phyloP scores from a whole-genome alignment of 2,113 vertebrate species.

The Monopterus albus region DNA sequence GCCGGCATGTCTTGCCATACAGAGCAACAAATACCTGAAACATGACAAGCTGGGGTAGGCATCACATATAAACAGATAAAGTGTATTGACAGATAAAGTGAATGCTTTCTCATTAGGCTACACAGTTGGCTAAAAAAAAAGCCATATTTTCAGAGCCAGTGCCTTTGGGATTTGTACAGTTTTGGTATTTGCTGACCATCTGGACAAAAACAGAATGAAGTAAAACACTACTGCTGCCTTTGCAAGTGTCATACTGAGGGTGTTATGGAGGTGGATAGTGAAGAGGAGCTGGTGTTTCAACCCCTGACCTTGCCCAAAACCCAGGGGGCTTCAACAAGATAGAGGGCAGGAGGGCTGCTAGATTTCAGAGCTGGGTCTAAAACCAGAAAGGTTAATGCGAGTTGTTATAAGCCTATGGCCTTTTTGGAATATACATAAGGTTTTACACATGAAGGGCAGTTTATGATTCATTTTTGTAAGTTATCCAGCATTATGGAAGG shows the following conservation, averaged over 20 bases:
- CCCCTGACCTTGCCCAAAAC: slow-evolving; percentile 14
- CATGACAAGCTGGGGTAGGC: slow-evolving; percentile 1
- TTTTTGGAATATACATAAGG: slow-evolving; percentile 13
- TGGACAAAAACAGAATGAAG: slow-evolving; percentile 30
- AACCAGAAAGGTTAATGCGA: slow-evolving; percentile 60
- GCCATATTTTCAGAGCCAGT: neutral
- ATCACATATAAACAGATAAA: slow-evolving; percentile 33
- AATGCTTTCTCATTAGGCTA: slow-evolving; percentile 17
- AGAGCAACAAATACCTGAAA: slow-evolving; percentile 69
- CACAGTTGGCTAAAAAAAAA: slow-evolving; percentile 2
- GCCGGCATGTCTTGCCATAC: slow-evolving; percentile 70
- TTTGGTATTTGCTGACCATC: no score
- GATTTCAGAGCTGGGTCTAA: slow-evolving; percentile 23
- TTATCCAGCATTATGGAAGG: no score
- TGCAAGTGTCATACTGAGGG: neutral
- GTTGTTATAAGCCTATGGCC: slow-evolving; percentile 30
- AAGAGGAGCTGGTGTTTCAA: slow-evolving; percentile 8
- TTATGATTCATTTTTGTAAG: no score
- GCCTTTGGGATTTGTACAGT: neutral
- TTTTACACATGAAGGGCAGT: neutral
- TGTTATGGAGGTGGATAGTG: slow-evolving; percentile 3
- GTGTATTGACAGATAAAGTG: slow-evolving; percentile 2
- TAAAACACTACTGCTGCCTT: slow-evolving; percentile 11
- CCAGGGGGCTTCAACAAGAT: slow-evolving; percentile 28
- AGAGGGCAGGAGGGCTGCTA: slow-evolving; percentile 34